Conservation (phyloP, 2,113 vertebrate genomes). For the Pachypanchax playfairii region DNA sequence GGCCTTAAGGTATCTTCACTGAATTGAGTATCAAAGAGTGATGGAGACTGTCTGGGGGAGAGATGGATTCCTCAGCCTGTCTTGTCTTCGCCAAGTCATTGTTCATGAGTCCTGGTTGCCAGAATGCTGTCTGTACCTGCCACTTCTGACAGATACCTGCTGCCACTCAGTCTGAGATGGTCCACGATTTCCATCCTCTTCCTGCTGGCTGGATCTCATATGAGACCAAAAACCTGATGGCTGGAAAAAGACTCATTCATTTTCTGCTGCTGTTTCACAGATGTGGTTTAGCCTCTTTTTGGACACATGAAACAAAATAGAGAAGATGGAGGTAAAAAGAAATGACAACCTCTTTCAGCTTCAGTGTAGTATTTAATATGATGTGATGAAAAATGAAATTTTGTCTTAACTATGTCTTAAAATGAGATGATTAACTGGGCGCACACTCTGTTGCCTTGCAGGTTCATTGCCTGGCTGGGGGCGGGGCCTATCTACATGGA, state of each 20-base stretch:
- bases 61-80: slow-evolving; percentile 64
- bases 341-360: not conserved
- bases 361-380: not conserved
- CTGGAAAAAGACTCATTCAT: slow-evolving; percentile 24
- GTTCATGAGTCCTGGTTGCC: slow-evolving; percentile 66
- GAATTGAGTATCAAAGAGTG: slow-evolving; percentile 45
- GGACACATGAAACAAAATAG: slow-evolving; percentile 1
- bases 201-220: slow-evolving; percentile 17
- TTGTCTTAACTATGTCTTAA: not conserved
- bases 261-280: slow-evolving; percentile 10
- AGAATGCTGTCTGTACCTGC: slow-evolving; percentile 68
- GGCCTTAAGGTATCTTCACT: slow-evolving; percentile 37
- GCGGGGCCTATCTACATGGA: too few species aligned
- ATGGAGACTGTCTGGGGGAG: slow-evolving; percentile 56
- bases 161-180: slow-evolving; percentile 55
- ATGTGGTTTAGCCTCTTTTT: slow-evolving; percentile 1
- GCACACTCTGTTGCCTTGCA: too few species aligned
- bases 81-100: slow-evolving; percentile 62
- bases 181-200: slow-evolving; percentile 40
- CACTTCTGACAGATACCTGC: slow-evolving; percentile 67
- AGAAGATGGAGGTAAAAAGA: slow-evolving; percentile 2
- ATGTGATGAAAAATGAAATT: not conserved
- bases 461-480: too few species aligned
- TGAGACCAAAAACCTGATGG: not conserved
- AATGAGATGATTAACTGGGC: not conserved